phyloP scores from a whole-genome alignment of 2,888 invertebrate genomes.

The Diplazon laetatorius region DNA sequence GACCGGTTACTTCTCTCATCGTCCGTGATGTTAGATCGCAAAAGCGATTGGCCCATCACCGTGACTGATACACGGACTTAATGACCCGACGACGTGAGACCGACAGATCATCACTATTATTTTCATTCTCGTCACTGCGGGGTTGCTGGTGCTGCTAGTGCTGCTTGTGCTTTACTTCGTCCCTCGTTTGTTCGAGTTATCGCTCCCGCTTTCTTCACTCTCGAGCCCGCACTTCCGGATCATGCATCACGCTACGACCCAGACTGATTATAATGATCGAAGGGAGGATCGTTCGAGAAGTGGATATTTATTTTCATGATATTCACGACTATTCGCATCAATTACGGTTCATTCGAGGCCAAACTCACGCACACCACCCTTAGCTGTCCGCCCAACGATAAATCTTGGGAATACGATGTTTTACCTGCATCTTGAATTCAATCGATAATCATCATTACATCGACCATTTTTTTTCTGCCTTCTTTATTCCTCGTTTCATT shows the following conservation, averaged over 20 bases:
- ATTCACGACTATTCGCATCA: slow-evolving; percentile 11
- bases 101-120: slow-evolving; percentile 42
- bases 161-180: too few species aligned
- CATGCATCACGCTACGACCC: neutral
- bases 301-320: slow-evolving; percentile 1
- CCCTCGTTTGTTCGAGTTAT: slow-evolving; percentile 40
- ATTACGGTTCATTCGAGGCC: slow-evolving; percentile 1
- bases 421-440: neutral
- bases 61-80: slow-evolving; percentile 69
- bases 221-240: slow-evolving; percentile 3
- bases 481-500: too few species aligned
- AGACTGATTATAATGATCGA: neutral
- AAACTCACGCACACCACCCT: neutral
- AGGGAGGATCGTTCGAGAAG: neutral
- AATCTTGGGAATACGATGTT: neutral
- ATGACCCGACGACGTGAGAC: slow-evolving; percentile 64
- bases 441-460: too few species aligned
- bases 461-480: too few species aligned
- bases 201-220: slow-evolving; percentile 28
- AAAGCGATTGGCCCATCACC: slow-evolving; percentile 33
- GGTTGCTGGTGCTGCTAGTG: too few species aligned
- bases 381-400: neutral
- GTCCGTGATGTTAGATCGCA: slow-evolving; percentile 31
- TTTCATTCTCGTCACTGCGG: slow-evolving; percentile 6
- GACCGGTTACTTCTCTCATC: slow-evolving; percentile 44